Evolutionary conservation across 2,888 invertebrate genomes (phyloP), one percentile per base, ranked within the genome.

Genomic region (Pimpla rufipes): DNA sequence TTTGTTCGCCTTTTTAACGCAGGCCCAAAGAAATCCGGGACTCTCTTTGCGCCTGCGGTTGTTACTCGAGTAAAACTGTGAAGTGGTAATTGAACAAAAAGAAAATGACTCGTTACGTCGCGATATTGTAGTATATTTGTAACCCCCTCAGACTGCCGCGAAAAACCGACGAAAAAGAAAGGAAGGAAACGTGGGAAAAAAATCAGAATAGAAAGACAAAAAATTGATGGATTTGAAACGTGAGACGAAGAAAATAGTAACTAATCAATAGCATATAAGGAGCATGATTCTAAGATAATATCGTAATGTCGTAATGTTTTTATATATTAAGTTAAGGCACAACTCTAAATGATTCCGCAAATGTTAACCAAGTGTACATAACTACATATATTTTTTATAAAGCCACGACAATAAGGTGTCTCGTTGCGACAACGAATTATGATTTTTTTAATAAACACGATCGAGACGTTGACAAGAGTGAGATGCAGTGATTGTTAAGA

Each of bases 321-420:
- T 50, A 59, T 47, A 62, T 77, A 59, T 62, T 57, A 70, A 79
- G 23, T 70, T 75, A 79, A 80, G 80, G 83, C 79, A 80, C 80
- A 83, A 73, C 68, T 80, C 62, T 50, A 68, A 83, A 83, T 55
- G 73, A 77, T 67, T 83, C 73, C 55, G 40, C 62, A 74, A 77
- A 76, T 76, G 76, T 68, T 64, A 45, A 74, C 50, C 71, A 57
- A 79, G 83, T 83, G 83, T 83, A 80, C 35, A 80, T 75, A 83
- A 77, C 40, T 68, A 50, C 57, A 77, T 80, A 70, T 68, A 70
- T 71, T 83, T 71, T 68, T 73, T 73, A 68, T 75, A 37, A 68
- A 62, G 73, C 55, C 37, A 47, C 59, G 45, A 77, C 64, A 66
- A 47, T 50, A 16, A 71, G 40, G 40, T 50, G 37, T n/a, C 40